Percentiles rank a stretch among this genome's conserved stretches.
phyloP scores from a whole-genome alignment of 1,140 invertebrate species.

The Brachionus asplanchnoidis region DNA sequence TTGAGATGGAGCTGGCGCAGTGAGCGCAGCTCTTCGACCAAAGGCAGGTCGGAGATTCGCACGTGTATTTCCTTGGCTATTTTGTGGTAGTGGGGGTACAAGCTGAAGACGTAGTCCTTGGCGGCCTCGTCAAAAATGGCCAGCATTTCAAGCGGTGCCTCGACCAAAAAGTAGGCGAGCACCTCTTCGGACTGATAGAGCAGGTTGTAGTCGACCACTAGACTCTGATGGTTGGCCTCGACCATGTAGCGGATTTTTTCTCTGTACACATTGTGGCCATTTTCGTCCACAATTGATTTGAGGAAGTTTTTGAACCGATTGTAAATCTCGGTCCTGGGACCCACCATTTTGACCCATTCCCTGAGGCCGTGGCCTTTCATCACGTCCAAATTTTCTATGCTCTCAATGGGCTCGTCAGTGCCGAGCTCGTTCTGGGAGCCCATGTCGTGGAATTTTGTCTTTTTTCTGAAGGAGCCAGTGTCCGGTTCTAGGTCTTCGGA shows the following conservation, averaged over 20 bases:
- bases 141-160: slow-evolving; percentile 91
- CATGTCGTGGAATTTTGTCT: slow-evolving; percentile 18
- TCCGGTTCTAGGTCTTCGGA: slow-evolving; percentile 67
- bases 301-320: slow-evolving; percentile 94
- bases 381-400: slow-evolving; percentile 95
- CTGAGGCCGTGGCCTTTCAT: slow-evolving; percentile 78
- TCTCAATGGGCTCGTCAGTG: slow-evolving; percentile 72
- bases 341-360: slow-evolving; percentile 93
- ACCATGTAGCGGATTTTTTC: slow-evolving; percentile 91
- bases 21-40: slow-evolving; percentile 83
- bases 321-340: slow-evolving; percentile 88
- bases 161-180: slow-evolving; percentile 90
- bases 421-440: not conserved
- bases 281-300: slow-evolving; percentile 65
- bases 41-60: slow-evolving; percentile 83
- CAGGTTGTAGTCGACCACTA: slow-evolving; percentile 86
- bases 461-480: slow-evolving; percentile 58
- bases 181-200: slow-evolving; percentile 83
- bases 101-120: slow-evolving; percentile 84
- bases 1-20: slow-evolving; percentile 87
- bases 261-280: slow-evolving; percentile 77
- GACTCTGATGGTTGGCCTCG: slow-evolving; percentile 74
- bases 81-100: slow-evolving; percentile 91
- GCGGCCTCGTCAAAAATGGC: slow-evolving; percentile 80
- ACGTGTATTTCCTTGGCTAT: slow-evolving; percentile 83